These are phyloP conservation scores for Ardeotis arabs DNA, from an alignment of 2,113 vertebrate genomes.

Conservation along the genomic window DNA sequence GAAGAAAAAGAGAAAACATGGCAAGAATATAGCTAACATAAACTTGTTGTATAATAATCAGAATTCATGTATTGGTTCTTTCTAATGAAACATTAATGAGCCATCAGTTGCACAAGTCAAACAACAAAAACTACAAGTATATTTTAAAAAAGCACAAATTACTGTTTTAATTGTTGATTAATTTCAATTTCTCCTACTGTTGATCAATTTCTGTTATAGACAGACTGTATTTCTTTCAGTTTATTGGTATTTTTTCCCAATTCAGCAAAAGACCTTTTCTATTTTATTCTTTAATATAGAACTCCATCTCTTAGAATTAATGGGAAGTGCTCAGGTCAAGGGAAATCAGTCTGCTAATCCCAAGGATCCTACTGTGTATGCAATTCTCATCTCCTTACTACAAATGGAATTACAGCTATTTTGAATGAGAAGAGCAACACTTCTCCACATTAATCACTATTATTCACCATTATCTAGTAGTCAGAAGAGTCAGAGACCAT, in stretches of 20 bases:
- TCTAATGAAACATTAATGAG: background rate
- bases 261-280: background rate
- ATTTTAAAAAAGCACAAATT: accelerated
- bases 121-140: background rate
- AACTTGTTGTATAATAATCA: background rate
- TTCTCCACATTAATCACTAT: background rate
- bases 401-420: background rate
- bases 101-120: background rate
- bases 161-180: background rate
- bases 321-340: background rate
- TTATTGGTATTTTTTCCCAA: background rate
- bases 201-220: background rate
- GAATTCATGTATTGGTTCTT: background rate
- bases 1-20: background rate
- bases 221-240: background rate
- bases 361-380: background rate
- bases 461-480: background rate
- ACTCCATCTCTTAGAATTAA: background rate
- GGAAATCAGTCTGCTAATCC: background rate
- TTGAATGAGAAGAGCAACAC: background rate
- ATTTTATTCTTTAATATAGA: background rate
- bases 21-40: background rate
- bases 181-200: background rate
- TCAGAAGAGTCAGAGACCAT: background rate
- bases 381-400: background rate